A percentile compares a stretch with the other conserved stretches of the same genome.
Conservation (phyloP, 2,797 vertebrate genomes). For the Enteromius fasciolatus region DNA sequence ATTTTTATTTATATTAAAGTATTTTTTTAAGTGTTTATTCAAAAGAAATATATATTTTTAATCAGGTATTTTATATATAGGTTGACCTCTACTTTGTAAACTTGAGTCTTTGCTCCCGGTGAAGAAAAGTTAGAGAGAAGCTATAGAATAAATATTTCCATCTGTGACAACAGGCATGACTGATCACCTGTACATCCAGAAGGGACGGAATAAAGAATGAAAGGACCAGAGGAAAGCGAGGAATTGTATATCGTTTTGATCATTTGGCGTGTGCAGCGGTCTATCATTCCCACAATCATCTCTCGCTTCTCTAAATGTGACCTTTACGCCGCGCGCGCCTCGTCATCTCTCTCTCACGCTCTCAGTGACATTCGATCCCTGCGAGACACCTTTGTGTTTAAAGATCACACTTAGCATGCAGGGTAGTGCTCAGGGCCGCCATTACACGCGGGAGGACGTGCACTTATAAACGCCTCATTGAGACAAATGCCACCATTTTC, state of each 20-base stretch:
- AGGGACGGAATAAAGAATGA: conserved; percentile 29
- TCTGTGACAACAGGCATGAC: conserved; percentile 7
- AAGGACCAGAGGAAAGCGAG: conserved; percentile 32
- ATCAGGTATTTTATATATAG: background rate
- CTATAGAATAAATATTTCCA: background rate
- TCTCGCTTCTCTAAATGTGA: conserved; percentile 45
- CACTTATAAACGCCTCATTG: conserved; percentile 46
- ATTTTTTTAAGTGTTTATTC: background rate
- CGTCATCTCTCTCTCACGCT: background rate
- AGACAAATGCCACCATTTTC: conserved; percentile 56
- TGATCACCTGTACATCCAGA: conserved; percentile 8
- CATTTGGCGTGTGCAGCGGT: conserved; percentile 25
- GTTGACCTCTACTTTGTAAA: background rate
- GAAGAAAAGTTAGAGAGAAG: background rate
- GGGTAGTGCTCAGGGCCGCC: conserved; percentile 30
- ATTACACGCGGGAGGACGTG: conserved; percentile 32
- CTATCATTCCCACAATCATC: conserved; percentile 49
- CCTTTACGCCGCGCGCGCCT: conserved; percentile 24
- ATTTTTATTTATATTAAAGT: too few species aligned
- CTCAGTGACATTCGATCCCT: conserved; percentile 44
- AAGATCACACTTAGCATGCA: conserved; percentile 58
- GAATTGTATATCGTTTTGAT: conserved; percentile 39
- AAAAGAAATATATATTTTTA: background rate
- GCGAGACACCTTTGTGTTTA: conserved; percentile 56
- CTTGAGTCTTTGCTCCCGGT: background rate